Conservation (phyloP, 2,888 invertebrate genomes). For the Eumacrocentrus americanus region DNA sequence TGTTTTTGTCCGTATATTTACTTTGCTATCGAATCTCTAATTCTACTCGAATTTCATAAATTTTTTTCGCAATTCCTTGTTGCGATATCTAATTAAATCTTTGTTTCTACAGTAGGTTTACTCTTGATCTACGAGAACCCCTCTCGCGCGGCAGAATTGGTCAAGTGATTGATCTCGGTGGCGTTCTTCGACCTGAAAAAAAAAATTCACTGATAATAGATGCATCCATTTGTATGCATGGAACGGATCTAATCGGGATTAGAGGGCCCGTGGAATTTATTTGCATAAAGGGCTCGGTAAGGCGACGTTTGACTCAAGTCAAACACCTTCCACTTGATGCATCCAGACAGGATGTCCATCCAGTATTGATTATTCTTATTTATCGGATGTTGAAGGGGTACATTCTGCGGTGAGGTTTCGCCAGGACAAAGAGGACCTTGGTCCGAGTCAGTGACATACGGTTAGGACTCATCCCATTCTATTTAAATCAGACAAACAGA, state of each 20-base stretch:
- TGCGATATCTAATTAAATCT: too few species aligned
- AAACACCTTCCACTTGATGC: conserved; percentile 10
- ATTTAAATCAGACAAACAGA: conserved; percentile 44
- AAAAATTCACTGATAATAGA: neutral
- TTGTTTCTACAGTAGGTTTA: neutral
- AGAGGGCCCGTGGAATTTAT: neutral
- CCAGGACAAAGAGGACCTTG: conserved; percentile 24
- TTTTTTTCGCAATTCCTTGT: too few species aligned
- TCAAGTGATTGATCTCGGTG: neutral
- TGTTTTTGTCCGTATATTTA: too few species aligned
- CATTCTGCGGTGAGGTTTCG: conserved; percentile 16
- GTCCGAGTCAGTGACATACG: conserved; percentile 43
- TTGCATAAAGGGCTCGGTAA: conserved; percentile 8
- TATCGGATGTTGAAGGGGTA: conserved; percentile 2
- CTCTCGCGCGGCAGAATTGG: neutral
- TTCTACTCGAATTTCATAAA: too few species aligned
- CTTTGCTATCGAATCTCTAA: too few species aligned
- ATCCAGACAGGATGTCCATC: neutral
- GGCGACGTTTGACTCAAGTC: neutral
- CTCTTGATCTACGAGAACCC: too few species aligned
- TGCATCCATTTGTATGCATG: conserved; percentile 14
- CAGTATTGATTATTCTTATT: conserved; percentile 6
- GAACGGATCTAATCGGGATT: conserved; percentile 15
- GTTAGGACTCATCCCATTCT: conserved; percentile 49
- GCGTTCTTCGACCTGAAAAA: conserved; percentile 8